Base-by-base conservation (phyloP, 2,888 invertebrate genomes). In the Neria commutata region DNA sequence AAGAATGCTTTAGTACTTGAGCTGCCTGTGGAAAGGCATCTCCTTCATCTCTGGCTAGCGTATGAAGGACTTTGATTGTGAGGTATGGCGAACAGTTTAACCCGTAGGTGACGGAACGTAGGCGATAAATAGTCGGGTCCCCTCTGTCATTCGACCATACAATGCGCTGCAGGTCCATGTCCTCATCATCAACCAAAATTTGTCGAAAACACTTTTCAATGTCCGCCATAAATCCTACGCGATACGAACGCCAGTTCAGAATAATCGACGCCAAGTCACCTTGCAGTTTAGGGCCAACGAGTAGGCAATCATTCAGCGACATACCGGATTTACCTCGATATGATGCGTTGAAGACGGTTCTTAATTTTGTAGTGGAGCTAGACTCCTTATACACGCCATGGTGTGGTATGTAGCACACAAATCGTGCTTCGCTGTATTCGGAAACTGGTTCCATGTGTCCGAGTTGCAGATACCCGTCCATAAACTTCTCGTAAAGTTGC, bases 221-320 rank as follows among this genome's bases (percentile, higher is more conserved):
- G 26, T 61, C 56, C n/a, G 61, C 61, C 26, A 57, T 61, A 37
- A 57, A 54, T n/a, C 48, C 53, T 10, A 60, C 45, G 17, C 50
- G 50, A 42, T 57, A 25, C 34, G 42, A 33, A 8, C 46, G 57
- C 57, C 47, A 61, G 21, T 51, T 54, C 5, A 54, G 23, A 17
- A 58, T 54, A 29, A 54, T 54, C 0, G 57, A 48, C 1, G 53
- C 14, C 3, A 57, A 24, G 1, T 61, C 34, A 19, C 24, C 55
- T 11, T 53, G 54, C 14, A 61, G 47, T 14, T 61, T 56, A 10
- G 58, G 56, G n/a, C 58, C 55, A 8, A 49, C 34, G 33, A 55
- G 47, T 11, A 61, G 46, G 17, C 61, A 58, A 33, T 61, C 47
- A 34, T 61, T 54, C 6, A 55, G 23, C 6, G 48, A 23, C n/a